Evolutionary conservation across 2,888 invertebrate genomes (phyloP), one percentile per base, ranked within the genome.

Genomic region (Tenodera sinensis): DNA sequence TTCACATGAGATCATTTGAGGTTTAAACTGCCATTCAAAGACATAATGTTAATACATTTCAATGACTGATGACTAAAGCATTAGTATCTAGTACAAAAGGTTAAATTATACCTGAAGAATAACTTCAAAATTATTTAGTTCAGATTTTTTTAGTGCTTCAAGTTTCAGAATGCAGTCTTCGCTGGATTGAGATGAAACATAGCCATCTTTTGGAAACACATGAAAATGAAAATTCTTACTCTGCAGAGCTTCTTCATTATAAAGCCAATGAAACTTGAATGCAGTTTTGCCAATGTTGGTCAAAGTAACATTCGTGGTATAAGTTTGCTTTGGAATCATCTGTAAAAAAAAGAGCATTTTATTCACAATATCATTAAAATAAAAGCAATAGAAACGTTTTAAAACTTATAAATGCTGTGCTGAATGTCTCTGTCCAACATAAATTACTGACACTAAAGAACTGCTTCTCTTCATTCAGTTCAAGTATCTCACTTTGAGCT

Each of bases 241-340:
- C 34, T 90, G 82, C 81, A 84, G 87, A 28, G 91, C 90, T 85
- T 92, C 91, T 25, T 92, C 91, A 28, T 92, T 91, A n/a, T 92
- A 91, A 27, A 91, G 91, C 93, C 93, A 94, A 9, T 90, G 90
- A 90, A 92, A 94, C 89, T 92, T 92, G 91, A 93, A 93, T 20
- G 92, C 92, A 28, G 92, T 91, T 84, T 92, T 92, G 8, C 93
- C 93, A 28, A 91, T 90, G 90, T 94, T 94, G 2, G 85, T 89
- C 84, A 94, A 91, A 88, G 91, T 91, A 89, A 94, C 93, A 20
- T 90, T 91, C 3, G 93, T 87, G 42, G 90, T 89, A 88, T 91
- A 91, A 28, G 92, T 90, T 25, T 91, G 90, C 86, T 92, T 91
- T 3, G 92, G 90, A 71, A 92, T 90, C 85, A 94, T 71, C 93